Evolutionary conservation across 2,888 invertebrate species (phyloP), one percentile per base, ranked within the genome.

Genomic region (Parnassius smintheus): DNA sequence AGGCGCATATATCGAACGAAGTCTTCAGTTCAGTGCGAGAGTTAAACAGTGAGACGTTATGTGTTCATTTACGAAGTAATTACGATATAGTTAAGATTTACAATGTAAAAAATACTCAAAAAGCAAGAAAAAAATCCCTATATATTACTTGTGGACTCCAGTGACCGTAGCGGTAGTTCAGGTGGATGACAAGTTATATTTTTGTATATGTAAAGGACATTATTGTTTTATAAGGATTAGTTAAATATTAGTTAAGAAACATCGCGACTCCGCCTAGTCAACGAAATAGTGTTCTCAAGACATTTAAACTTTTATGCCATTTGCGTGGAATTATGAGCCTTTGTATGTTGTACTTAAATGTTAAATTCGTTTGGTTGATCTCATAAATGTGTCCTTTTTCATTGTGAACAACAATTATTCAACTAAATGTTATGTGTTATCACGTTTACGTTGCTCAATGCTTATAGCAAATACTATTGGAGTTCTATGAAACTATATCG

Each of bases 181-280:
- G 71, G 80, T 84, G 84, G 80, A 80, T 75, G 82, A 82, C 79
- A 85, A 87, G 90, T 90, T 89, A 90, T 90, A 90, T 87, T 87
- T 83, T 81, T 74, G 70, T 68, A 69, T 58, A 63, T 72, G 68
- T 57, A 70, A 72, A 72, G 74, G 70, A 79, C 70, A 65, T 61
- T 62, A 66, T 75, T 74, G 75, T 72, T 74, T 72, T 74, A 56
- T 63, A 59, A 59, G 45, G 2, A 64, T 56, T 72, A 68, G 66
- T 67, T 75, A 75, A 75, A 73, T 73, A 76, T 65, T 68, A 68
- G 62, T 49, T 71, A 69, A 66, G 68, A 62, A 69, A 74, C 65
- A 70, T 79, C 80, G 82, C 80, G 80, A 80, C 82, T 85, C 88
- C 88, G 89, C 88, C 90, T 90, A 90, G 89, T 89, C 88, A 86